These are phyloP conservation scores for Netelia inedita DNA, from an alignment of 2,888 invertebrate species.

Conservation along the genomic window DNA sequence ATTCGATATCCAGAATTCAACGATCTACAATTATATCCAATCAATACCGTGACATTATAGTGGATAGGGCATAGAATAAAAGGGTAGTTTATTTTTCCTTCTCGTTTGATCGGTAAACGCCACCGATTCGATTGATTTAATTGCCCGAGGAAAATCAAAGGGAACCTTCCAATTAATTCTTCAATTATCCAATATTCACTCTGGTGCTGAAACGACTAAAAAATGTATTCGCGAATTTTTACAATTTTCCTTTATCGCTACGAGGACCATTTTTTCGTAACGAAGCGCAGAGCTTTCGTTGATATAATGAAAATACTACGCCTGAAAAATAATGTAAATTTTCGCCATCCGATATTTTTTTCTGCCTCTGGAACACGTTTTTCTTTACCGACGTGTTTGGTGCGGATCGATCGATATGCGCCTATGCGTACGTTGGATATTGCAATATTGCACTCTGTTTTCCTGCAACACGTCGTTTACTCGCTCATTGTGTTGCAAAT, in stretches of 20 bases:
- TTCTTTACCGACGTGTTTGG: neutral
- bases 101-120: slow-evolving; percentile 40
- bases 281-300: neutral
- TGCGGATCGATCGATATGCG: neutral
- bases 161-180: neutral
- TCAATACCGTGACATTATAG: slow-evolving; percentile 17
- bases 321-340: neutral
- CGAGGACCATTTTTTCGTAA: neutral
- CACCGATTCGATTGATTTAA: slow-evolving; percentile 9
- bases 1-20: slow-evolving; percentile 6
- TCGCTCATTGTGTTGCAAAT: slow-evolving; percentile 70
- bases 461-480: slow-evolving; percentile 60
- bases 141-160: slow-evolving; percentile 38
- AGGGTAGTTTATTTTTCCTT: neutral
- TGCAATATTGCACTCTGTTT: slow-evolving; percentile 4
- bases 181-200: neutral
- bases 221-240: slow-evolving; percentile 2
- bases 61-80: neutral
- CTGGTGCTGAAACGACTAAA: neutral
- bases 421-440: neutral
- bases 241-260: slow-evolving; percentile 21
- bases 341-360: neutral
- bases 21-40: neutral
- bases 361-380: neutral
- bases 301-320: neutral